Base-by-base conservation (phyloP, 2,113 vertebrate genomes). In the Pontoporia blainvillei region DNA sequence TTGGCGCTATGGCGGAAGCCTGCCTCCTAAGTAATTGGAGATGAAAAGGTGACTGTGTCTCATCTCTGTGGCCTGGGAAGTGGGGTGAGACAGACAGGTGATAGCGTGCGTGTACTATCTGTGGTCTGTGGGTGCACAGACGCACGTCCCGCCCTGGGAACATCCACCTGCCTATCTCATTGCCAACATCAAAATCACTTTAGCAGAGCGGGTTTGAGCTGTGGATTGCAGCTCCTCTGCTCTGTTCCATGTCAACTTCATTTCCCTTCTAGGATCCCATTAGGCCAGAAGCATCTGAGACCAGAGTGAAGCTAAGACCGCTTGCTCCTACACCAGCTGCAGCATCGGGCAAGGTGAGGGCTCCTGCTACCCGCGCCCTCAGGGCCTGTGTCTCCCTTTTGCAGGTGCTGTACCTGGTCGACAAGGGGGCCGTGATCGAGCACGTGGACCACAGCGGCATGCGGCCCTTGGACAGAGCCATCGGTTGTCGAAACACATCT, bases 321-420 rank as follows among this genome's bases (percentile, higher is more conserved):
- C 44, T 21, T 4, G 36, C 18, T 8, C 52, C 23, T 7, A 3
- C 15, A 0, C n/a, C 59, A 2, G 34, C 31, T 13, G 21, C 1
- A 0, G 69, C 36, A 4, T 12, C 0, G 2, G 36, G 49, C 2
- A 1, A 13, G 69, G 10, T 11, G 5, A 20, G 0, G n/a, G 1
- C 29, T 0, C 13, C 31, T 11, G 31, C 62, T 7, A 1, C 14
- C 2, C 3, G n/a, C 15, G 25, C 57, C 1, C 92, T 97, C 94
- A 92, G n/a, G 62, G n/a, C 3, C 62, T 86, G 44, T 78, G 61
- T 59, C 57, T 25, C 36, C 31, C 52, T 57, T 0, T 13, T 81
- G 11, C 93, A 99, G 99, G 99, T 99, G 96, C 99, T 99, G 98
- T 99, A 99, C 97, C 98, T 99, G 98, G 99, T 99, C n/a, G 99